Evolutionary conservation across 2,113 vertebrate species (phyloP), one percentile per base, ranked within the genome.

Genomic region (Brachyistius frenatus): DNA sequence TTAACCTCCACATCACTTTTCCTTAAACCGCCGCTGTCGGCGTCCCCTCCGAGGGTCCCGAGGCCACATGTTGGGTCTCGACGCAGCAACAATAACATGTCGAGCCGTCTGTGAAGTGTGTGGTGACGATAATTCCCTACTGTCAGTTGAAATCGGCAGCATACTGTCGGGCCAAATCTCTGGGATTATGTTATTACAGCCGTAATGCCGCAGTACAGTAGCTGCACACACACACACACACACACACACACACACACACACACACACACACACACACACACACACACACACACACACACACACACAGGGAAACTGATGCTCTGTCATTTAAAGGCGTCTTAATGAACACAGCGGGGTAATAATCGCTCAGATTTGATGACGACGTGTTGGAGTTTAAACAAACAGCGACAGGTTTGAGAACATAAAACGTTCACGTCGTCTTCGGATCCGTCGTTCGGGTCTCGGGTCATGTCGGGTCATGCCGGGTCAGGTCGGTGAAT

Each of bases 111-210:
- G 84, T 47, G 7, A 47, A 67, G 74, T n/a, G 46, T 8, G 58
- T 1, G 79, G 30, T 31, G 73, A 55, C 30, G 57, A 83, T 90
- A 88, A 89, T 80, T 86, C 88, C 85, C 69, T 11, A 54, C 73
- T 77, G 87, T 81, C 83, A 5, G 85, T 86, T 83, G 62, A 90
- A 88, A 89, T 84, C 67, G 14, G 83, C 81, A 85, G 77, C 81
- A 93, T 89, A 87, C 86, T 91, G 87, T 90, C 88, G 8, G 83
- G 81, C 72, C 81, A 91, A 92, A 90, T 88, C 88, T 88, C 44
- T 50, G 73, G 87, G 90, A 94, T 92, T 90, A 91, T 89, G 85
- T 89, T 91, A 91, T 92, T 91, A 93, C 82, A 83, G 91, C 66
- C 75, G 68, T 86, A 89, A 92, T 73, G 64, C 85, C 54, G 69